Evolutionary conservation across 1,140 invertebrate genomes (phyloP).

Genomic region (Pteromalus puparum): DNA sequence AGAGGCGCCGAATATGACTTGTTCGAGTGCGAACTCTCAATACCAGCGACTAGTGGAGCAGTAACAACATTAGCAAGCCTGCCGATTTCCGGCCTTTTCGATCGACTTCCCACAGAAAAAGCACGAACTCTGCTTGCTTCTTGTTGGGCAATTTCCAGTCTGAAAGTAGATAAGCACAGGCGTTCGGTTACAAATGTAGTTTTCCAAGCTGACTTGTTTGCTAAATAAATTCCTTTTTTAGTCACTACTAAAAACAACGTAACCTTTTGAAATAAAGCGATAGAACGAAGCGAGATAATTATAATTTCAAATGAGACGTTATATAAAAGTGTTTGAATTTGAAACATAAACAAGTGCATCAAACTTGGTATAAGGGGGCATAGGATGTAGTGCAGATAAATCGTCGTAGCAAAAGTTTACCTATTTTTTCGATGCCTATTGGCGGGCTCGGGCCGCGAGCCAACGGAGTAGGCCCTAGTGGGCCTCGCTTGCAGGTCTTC

Average conservation of each 20-base stretch:
- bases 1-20: conserved; percentile 73
- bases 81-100: conserved; percentile 74
- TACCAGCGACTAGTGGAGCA: conserved; percentile 76
- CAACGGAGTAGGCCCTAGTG: conserved; percentile 90
- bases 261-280: not conserved
- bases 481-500: conserved; percentile 80
- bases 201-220: too few relatives aligned
- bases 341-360: not conserved
- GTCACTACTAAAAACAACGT: not conserved
- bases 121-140: conserved; percentile 78
- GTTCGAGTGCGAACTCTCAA: conserved; percentile 68
- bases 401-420: conserved; percentile 44
- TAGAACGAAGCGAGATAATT: not conserved
- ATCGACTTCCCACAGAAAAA: conserved; percentile 83
- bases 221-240: too few relatives aligned
- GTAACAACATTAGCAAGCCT: conserved; percentile 75
- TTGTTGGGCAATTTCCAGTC: conserved; percentile 71
- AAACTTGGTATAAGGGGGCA: not conserved
- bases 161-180: conserved; percentile 45
- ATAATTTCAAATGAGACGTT: too few relatives aligned
- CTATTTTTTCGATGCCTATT: conserved; percentile 72
- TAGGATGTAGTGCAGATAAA: not conserved
- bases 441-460: conserved; percentile 82
- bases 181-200: not conserved
- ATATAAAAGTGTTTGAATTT: too few relatives aligned